phyloP scores from a whole-genome alignment of 2,113 vertebrate genomes.

The Phyllopteryx taeniolatus region DNA sequence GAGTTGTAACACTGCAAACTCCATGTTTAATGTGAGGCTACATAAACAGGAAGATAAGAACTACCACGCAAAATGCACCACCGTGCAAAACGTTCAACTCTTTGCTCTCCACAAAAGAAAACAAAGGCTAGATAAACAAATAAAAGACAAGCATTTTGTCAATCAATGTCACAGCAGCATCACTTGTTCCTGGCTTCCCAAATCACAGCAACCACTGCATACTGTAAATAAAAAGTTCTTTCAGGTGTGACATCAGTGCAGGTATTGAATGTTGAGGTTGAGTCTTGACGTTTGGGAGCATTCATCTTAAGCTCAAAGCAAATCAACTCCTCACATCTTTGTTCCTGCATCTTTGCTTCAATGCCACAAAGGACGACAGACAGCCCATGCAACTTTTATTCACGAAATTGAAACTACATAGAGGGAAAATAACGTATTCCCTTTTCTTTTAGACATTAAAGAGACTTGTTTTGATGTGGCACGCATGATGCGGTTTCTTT shows the following conservation, averaged over 20 bases:
- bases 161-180: not conserved
- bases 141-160: not conserved
- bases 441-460: slow-evolving; percentile 51
- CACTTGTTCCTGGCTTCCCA: not conserved
- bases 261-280: not conserved
- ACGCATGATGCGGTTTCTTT: slow-evolving; percentile 26
- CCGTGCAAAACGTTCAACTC: not conserved
- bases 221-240: not conserved
- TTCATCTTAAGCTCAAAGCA: not conserved
- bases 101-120: not conserved
- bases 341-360: not conserved
- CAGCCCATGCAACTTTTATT: slow-evolving; percentile 28
- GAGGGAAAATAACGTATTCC: slow-evolving; percentile 39
- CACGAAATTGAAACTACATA: slow-evolving; percentile 25
- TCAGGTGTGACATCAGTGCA: not conserved
- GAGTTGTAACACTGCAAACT: not conserved
- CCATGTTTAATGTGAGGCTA: not conserved
- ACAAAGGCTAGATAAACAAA: not conserved
- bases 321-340: slow-evolving; percentile 8
- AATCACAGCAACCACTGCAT: not conserved
- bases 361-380: slow-evolving; percentile 16
- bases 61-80: not conserved
- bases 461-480: slow-evolving; percentile 39
- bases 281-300: slow-evolving; percentile 1
- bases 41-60: not conserved